A percentile compares a stretch with the other conserved stretches of the same genome.
phyloP scores from a whole-genome alignment of 2,888 invertebrate species.

The Cephus pulcher region DNA sequence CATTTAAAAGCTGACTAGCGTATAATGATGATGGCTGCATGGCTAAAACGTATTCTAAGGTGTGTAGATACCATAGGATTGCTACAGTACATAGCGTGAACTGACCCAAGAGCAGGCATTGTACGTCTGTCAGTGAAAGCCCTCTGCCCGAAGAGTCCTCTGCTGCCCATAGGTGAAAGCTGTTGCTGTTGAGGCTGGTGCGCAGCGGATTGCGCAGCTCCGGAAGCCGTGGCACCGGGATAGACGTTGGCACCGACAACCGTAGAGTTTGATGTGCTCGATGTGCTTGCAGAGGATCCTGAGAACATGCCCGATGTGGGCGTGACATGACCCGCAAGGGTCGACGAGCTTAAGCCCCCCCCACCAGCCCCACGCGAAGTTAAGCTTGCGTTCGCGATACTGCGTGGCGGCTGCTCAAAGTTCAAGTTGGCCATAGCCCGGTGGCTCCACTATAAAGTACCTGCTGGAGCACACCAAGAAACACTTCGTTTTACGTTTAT shows the following conservation, averaged over 20 bases:
- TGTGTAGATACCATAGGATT: neutral
- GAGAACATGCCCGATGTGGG: slow-evolving; percentile 77
- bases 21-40: neutral
- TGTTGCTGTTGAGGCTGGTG: slow-evolving; percentile 69
- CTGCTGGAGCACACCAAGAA: slow-evolving; percentile 48
- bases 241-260: slow-evolving; percentile 63
- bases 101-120: slow-evolving; percentile 72
- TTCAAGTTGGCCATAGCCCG: slow-evolving; percentile 94
- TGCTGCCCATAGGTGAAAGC: slow-evolving; percentile 72
- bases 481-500: slow-evolving; percentile 24
- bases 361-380: slow-evolving; percentile 75
- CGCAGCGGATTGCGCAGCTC: slow-evolving; percentile 65
- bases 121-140: slow-evolving; percentile 81
- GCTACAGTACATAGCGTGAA: slow-evolving; percentile 25
- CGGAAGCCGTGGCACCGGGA: slow-evolving; percentile 60
- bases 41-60: neutral
- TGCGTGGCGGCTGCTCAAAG: slow-evolving; percentile 89
- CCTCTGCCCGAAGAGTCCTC: slow-evolving; percentile 82
- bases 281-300: slow-evolving; percentile 63
- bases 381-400: slow-evolving; percentile 84
- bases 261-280: slow-evolving; percentile 59
- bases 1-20: neutral
- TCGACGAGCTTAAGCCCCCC: slow-evolving; percentile 71
- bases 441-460: slow-evolving; percentile 53
- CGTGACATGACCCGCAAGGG: slow-evolving; percentile 81